Evolutionary conservation across 2,113 vertebrate genomes (phyloP).

Genomic region (Zapornia atra): DNA sequence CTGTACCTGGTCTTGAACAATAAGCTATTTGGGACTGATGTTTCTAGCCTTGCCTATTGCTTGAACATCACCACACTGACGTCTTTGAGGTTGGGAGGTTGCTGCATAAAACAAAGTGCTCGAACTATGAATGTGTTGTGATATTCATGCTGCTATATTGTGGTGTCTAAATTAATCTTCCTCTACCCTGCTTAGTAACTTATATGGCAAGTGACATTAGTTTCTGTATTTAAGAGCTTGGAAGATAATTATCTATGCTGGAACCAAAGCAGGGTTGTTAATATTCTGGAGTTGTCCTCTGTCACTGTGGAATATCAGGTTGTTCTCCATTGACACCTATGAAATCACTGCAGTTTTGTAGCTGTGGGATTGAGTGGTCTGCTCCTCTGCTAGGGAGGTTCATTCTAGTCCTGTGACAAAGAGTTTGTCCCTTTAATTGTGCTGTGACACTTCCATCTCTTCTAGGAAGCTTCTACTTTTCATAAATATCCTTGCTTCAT

Average conservation of each 20-base stretch:
- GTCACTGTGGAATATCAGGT: background rate
- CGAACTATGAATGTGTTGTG: background rate
- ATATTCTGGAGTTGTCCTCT: background rate
- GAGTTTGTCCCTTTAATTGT: background rate
- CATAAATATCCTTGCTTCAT: background rate
- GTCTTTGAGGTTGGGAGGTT: background rate
- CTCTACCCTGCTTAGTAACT: background rate
- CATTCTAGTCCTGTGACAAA: fast-evolving
- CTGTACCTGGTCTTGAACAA: background rate
- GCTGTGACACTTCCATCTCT: background rate
- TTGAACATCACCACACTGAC: background rate
- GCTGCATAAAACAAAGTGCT: background rate
- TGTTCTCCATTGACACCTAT: background rate
- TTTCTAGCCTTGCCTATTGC: background rate
- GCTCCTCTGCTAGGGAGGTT: background rate
- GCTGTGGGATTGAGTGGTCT: background rate
- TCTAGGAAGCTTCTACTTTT: background rate
- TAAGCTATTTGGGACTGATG: background rate
- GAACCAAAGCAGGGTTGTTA: background rate
- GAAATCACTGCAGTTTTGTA: background rate
- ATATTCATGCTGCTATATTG: background rate
- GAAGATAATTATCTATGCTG: background rate
- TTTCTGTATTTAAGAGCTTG: background rate
- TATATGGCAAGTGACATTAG: background rate
- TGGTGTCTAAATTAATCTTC: background rate